Evolutionary conservation across 2,113 vertebrate species (phyloP).

Genomic region (Chloroceryle aenea): DNA sequence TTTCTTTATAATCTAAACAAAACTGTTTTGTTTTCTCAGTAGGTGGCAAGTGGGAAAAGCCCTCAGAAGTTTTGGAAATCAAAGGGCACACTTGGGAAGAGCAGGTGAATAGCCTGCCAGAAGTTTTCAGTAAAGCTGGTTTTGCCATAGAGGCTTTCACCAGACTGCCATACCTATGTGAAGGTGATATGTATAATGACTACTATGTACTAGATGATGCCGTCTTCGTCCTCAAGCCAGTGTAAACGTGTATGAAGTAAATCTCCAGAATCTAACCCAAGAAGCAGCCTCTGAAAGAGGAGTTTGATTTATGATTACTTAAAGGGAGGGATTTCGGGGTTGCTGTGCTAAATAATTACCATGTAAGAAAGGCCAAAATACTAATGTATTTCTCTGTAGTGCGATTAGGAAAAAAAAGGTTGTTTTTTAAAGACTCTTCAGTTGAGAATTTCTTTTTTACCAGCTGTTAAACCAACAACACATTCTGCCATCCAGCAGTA

Average conservation of each 20-base stretch:
- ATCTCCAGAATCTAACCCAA: slow-evolving; percentile 36
- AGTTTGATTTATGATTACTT: slow-evolving; percentile 15
- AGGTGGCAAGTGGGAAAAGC: slow-evolving; percentile 97
- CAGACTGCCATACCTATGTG: slow-evolving; percentile 94
- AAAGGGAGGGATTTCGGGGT: slow-evolving; percentile 60
- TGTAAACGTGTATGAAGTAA: slow-evolving; percentile 55
- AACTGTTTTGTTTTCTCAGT: slow-evolving; percentile 71
- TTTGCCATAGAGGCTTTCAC: slow-evolving; percentile 94
- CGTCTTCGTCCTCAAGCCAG: slow-evolving; percentile 91
- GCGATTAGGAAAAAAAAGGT: slow-evolving; percentile 39
- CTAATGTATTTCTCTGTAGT: slow-evolving; percentile 83
- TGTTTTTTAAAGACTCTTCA: slow-evolving; percentile 65
- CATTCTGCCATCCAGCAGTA: slow-evolving; percentile 67
- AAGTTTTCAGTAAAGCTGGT: slow-evolving; percentile 86
- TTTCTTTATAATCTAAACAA: background rate
- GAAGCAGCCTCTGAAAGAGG: slow-evolving; percentile 58
- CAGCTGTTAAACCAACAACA: slow-evolving; percentile 62
- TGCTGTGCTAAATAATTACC: slow-evolving; percentile 58
- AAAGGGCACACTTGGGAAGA: slow-evolving; percentile 95
- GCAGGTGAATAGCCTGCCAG: slow-evolving; percentile 90
- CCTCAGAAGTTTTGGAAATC: slow-evolving; percentile 86
- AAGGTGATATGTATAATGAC: slow-evolving; percentile 97
- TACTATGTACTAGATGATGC: slow-evolving; percentile 96
- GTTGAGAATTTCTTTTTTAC: slow-evolving; percentile 75
- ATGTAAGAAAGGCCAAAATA: slow-evolving; percentile 82